phyloP scores from a whole-genome alignment of 2,888 invertebrate genomes.

The Epinotia nisella region DNA sequence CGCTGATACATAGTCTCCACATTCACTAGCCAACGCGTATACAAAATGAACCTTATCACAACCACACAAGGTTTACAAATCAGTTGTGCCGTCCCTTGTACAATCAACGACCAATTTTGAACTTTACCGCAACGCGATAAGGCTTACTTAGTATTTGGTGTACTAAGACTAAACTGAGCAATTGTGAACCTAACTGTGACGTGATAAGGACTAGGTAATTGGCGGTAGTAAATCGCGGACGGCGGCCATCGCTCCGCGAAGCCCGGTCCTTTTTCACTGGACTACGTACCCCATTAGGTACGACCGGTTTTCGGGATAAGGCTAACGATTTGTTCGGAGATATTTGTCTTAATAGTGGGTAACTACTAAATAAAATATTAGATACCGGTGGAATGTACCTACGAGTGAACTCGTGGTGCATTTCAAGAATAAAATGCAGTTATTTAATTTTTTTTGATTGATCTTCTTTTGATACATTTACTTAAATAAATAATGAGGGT shows the following conservation, averaged over 20 bases:
- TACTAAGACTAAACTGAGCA: not conserved
- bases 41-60: not conserved
- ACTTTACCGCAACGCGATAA: not conserved
- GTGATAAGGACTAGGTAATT: conserved; percentile 1
- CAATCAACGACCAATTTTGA: not conserved
- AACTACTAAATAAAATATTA: not conserved
- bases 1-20: conserved; percentile 8
- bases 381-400: not conserved
- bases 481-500: too few species aligned
- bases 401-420: too few species aligned
- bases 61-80: not conserved
- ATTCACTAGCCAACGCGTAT: too few species aligned
- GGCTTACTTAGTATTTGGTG: not conserved
- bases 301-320: not conserved
- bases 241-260: conserved; percentile 13
- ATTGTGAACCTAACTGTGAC: not conserved
- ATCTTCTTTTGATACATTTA: too few species aligned
- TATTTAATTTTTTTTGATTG: too few species aligned
- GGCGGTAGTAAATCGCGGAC: not conserved
- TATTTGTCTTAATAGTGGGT: not conserved
- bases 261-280: conserved; percentile 19
- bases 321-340: not conserved
- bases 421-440: not conserved
- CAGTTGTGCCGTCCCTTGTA: not conserved
- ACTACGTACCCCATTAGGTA: conserved; percentile 16